Conservation (phyloP, 2,888 invertebrate genomes). For the Temnothorax unifasciatus region DNA sequence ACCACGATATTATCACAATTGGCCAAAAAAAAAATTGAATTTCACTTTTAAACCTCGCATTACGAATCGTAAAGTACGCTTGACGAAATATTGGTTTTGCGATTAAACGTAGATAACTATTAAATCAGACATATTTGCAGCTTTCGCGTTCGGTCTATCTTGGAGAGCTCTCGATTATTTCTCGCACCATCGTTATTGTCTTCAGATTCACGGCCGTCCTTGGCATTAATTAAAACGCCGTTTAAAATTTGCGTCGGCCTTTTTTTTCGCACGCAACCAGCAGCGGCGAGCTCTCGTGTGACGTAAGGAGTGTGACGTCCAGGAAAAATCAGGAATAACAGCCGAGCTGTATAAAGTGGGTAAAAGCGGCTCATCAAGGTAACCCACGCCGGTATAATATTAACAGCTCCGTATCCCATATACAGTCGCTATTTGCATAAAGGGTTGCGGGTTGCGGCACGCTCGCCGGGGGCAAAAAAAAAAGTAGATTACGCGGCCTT, state of each 20-base stretch:
- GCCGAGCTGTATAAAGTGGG: constrained; percentile 36
- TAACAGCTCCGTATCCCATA: constrained; percentile 50
- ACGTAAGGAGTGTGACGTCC: constrained; percentile 43
- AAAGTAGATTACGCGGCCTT: constrained; percentile 48
- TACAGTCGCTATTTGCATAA: constrained; percentile 52
- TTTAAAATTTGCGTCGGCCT: constrained; percentile 20
- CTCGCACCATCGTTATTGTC: not conserved
- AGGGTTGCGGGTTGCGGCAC: constrained; percentile 44
- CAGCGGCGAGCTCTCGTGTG: constrained; percentile 3
- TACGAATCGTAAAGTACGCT: not conserved
- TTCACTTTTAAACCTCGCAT: not conserved
- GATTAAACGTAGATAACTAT: not conserved
- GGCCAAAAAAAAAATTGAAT: not conserved
- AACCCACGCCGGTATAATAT: constrained; percentile 47
- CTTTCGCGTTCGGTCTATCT: not conserved
- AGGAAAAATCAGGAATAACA: constrained; percentile 52
- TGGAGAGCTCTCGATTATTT: not conserved
- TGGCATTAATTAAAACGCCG: constrained; percentile 19
- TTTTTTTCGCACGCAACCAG: constrained; percentile 32
- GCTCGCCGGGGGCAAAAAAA: constrained; percentile 3
- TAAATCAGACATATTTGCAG: not conserved
- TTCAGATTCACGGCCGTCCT: not conserved
- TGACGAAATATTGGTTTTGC: not conserved
- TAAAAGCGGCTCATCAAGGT: constrained; percentile 49
- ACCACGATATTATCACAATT: no score